Evolutionary conservation across 2,113 vertebrate species (phyloP).

Genomic region (Varanus salvator): DNA sequence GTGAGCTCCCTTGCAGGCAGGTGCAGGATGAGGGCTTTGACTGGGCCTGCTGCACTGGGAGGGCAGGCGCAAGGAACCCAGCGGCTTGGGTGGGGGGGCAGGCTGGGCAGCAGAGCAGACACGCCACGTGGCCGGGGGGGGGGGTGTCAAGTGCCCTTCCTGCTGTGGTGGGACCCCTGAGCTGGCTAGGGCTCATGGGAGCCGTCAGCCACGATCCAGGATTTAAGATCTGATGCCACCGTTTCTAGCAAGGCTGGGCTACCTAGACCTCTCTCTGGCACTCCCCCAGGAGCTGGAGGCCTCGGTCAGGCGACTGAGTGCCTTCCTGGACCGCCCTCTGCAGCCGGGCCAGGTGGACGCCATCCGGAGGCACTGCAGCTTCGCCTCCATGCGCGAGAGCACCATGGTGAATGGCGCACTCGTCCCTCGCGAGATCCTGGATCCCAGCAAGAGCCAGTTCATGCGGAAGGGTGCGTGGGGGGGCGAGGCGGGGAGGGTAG

Average conservation of each 20-base stretch:
- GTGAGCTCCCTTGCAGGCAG: constrained; percentile 46
- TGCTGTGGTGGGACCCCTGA: too few species aligned
- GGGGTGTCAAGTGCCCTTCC: too few species aligned
- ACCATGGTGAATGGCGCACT: constrained; percentile 84
- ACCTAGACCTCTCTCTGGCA: too few species aligned
- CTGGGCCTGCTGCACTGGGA: neutral
- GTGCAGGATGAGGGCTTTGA: neutral
- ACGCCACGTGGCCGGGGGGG: too few species aligned
- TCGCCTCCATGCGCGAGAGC: constrained; percentile 84
- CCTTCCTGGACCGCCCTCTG: constrained; percentile 79
- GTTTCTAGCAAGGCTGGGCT: too few species aligned
- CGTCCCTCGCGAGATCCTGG: constrained; percentile 79
- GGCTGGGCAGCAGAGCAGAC: neutral
- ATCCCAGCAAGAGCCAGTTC: constrained; percentile 84
- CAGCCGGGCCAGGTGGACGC: constrained; percentile 66
- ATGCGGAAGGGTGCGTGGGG: constrained; percentile 84
- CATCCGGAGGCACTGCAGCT: constrained; percentile 79
- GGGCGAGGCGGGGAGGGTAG: rapidly evolving
- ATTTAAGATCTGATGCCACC: too few species aligned
- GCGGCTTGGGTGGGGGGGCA: neutral
- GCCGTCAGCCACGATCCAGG: too few species aligned
- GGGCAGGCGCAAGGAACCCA: neutral
- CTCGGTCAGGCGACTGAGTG: constrained; percentile 71
- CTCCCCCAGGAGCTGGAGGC: constrained; percentile 74
- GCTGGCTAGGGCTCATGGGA: too few species aligned